A percentile compares a stretch with the other conserved stretches of the same genome.
Evolutionary conservation across 2,113 vertebrate genomes (phyloP).

Genomic region (Lepisosteus osseus): DNA sequence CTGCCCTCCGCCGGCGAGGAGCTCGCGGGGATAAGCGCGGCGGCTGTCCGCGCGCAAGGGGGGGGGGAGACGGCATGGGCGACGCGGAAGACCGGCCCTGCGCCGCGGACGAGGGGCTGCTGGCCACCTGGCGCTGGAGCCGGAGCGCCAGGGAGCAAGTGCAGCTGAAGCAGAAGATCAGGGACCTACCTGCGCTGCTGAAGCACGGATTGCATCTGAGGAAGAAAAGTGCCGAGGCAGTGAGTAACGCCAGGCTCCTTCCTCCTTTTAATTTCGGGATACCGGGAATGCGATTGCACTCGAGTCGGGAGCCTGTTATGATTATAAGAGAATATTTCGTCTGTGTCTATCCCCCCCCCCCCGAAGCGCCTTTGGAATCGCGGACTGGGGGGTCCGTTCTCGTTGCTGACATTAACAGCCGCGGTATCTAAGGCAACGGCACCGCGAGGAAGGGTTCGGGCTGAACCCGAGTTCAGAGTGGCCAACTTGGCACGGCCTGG

Average conservation of each 20-base stretch:
- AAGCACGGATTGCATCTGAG: conserved; percentile 90
- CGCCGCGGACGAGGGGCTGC: conserved; percentile 69
- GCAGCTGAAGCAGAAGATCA: conserved; percentile 87
- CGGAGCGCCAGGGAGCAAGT: conserved; percentile 73
- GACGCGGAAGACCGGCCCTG: conserved; percentile 58
- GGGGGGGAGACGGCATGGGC: conserved; percentile 77
- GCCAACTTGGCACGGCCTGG: too few relatives aligned
- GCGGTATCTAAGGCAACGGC: too few relatives aligned
- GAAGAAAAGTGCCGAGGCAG: conserved; percentile 72
- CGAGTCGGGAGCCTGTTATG: too few relatives aligned
- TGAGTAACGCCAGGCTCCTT: conserved; percentile 47
- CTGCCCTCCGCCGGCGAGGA: conserved; percentile 40
- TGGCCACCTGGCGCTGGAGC: conserved; percentile 71
- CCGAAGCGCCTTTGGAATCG: too few relatives aligned
- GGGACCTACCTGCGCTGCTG: conserved; percentile 84
- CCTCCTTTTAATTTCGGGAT: not conserved
- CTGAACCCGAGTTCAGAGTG: too few relatives aligned
- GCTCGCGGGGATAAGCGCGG: conserved; percentile 40
- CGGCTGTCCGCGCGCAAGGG: conserved; percentile 25
- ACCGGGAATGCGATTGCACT: too few relatives aligned
- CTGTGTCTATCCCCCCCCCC: too few relatives aligned
- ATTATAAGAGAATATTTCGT: too few relatives aligned
- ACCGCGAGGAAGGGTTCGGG: too few relatives aligned
- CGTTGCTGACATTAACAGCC: too few relatives aligned
- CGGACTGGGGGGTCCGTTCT: too few relatives aligned